A percentile compares a stretch with the other conserved stretches of the same genome.
Evolutionary conservation across 2,888 invertebrate species (phyloP).

Genomic region (Pristionchus japonicus): DNA sequence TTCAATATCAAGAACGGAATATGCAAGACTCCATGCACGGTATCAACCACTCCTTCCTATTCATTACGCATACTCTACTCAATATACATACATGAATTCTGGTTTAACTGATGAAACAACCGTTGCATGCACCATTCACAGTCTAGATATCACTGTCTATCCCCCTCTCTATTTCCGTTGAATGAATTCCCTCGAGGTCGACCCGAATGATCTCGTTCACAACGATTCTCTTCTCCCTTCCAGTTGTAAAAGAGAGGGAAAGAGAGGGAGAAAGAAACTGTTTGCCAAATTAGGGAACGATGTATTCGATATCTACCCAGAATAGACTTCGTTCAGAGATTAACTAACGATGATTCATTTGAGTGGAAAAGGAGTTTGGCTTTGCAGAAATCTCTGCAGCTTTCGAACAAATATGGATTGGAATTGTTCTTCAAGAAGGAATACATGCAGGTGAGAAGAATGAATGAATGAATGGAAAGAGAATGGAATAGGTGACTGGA

Average conservation of each 20-base stretch:
- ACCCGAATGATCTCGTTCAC: neutral
- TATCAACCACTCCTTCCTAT: slow-evolving; percentile 75
- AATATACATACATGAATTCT: neutral
- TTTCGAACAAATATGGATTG: slow-evolving; percentile 83
- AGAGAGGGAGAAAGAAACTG: no score
- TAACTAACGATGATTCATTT: neutral
- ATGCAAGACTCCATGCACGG: slow-evolving; percentile 88
- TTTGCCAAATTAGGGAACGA: slow-evolving; percentile 16
- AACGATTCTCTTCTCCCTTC: neutral
- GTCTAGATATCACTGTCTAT: neutral
- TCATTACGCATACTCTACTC: neutral
- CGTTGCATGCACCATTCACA: no score
- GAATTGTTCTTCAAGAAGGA: slow-evolving; percentile 94
- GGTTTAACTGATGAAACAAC: neutral
- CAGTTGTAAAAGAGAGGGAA: neutral
- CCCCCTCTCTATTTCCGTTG: neutral
- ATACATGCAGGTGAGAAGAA: slow-evolving; percentile 83
- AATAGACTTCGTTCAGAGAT: neutral
- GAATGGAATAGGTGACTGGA: slow-evolving; percentile 83
- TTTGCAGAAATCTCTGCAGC: slow-evolving; percentile 87
- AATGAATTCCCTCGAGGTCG: no score
- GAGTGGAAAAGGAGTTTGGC: neutral
- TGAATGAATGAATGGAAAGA: neutral
- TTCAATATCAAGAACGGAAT: slow-evolving; percentile 89
- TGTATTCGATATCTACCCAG: neutral